These are phyloP conservation scores for Drosophila ohnishii DNA, from an alignment of 1,140 invertebrate species.

Conservation along the genomic window DNA sequence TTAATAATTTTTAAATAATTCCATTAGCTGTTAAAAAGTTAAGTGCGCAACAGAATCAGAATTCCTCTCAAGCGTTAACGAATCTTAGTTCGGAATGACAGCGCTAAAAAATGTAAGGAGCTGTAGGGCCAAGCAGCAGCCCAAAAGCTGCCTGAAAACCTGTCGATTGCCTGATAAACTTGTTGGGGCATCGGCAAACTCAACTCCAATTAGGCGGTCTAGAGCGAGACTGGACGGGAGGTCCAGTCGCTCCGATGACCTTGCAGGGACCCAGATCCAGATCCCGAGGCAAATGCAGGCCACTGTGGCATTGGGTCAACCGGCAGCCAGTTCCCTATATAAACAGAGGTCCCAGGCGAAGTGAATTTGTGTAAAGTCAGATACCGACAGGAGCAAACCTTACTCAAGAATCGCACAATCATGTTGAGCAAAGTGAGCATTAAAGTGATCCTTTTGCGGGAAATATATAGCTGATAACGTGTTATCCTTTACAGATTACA, in stretches of 20 bases:
- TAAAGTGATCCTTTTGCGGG: background rate
- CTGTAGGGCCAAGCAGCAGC: background rate
- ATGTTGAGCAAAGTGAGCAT: slow-evolving; percentile 60
- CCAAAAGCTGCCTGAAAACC: slow-evolving; percentile 44
- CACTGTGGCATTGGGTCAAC: slow-evolving; percentile 71
- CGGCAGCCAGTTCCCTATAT: slow-evolving; percentile 44
- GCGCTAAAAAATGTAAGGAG: slow-evolving; percentile 12
- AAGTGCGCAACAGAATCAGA: slow-evolving; percentile 1
- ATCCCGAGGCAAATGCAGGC: slow-evolving; percentile 12
- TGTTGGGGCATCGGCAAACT: slow-evolving; percentile 38
- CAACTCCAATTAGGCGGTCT: slow-evolving; percentile 60
- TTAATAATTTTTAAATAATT: background rate
- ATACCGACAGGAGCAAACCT: slow-evolving; percentile 39
- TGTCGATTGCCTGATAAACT: slow-evolving; percentile 74
- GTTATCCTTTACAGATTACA: slow-evolving; percentile 19
- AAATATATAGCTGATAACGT: background rate
- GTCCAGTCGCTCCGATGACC: slow-evolving; percentile 45
- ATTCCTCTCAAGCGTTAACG: slow-evolving; percentile 10
- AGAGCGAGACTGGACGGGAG: slow-evolving; percentile 45
- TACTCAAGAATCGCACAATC: slow-evolving; percentile 2
- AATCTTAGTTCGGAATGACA: slow-evolving; percentile 19
- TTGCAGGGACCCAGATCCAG: slow-evolving; percentile 34
- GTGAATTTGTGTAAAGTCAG: slow-evolving; percentile 38
- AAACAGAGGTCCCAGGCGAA: slow-evolving; percentile 23
- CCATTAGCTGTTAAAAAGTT: too few species aligned